These are phyloP conservation scores for Abscondita cerata DNA, from an alignment of 2,888 invertebrate genomes.

Conservation along the genomic window DNA sequence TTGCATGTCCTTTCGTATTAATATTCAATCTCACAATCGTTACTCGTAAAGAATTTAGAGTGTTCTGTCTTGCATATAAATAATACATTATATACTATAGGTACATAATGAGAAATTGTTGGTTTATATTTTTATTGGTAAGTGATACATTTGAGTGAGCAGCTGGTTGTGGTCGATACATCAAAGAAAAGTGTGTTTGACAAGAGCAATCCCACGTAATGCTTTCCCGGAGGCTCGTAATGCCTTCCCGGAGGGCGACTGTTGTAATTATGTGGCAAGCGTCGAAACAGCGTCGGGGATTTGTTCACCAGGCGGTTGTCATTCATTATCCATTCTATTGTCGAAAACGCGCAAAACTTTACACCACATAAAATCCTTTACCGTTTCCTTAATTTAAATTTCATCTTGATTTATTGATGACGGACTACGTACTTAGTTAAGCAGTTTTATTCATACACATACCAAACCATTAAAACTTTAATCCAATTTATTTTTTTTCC, in stretches of 20 bases:
- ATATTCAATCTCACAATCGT: background rate
- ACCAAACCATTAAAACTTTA: background rate
- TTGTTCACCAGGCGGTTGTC: conserved; percentile 49
- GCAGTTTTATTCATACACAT: background rate
- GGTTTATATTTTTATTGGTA: conserved; percentile 34
- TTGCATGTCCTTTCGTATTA: background rate
- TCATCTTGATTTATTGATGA: conserved; percentile 5
- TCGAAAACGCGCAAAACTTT: conserved; percentile 29
- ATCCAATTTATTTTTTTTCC: no score
- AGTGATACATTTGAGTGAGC: conserved; percentile 39
- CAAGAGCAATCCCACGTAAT: conserved; percentile 51
- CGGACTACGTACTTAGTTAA: background rate
- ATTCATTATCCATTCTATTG: conserved; percentile 44
- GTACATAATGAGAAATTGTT: conserved; percentile 9
- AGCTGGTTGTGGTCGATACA: conserved; percentile 50
- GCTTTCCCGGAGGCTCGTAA: conserved; percentile 48
- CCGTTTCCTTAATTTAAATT: background rate
- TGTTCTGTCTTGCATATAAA: no score
- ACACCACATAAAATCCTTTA: conserved; percentile 14
- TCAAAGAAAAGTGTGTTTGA: conserved; percentile 51
- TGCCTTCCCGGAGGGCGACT: conserved; percentile 48
- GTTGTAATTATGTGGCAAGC: conserved; percentile 54
- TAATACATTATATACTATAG: background rate
- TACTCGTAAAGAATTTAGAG: no score
- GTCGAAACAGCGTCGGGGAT: conserved; percentile 49